Conservation (phyloP, 2,888 invertebrate species). For the Catocala fraxini region DNA sequence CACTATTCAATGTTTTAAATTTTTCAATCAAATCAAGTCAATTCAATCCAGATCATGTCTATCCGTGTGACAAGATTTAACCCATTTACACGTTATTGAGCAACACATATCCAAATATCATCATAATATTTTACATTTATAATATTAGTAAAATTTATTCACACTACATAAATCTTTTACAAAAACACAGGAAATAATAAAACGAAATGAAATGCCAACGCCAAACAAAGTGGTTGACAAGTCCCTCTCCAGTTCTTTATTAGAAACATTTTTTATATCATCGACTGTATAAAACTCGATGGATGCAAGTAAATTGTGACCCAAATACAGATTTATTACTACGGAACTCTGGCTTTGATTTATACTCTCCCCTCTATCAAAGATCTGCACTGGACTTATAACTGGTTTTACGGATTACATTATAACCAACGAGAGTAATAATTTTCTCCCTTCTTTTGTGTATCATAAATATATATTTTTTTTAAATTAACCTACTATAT, state of each 20-base stretch:
- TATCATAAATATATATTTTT: too few relatives aligned
- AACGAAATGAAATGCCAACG: slow-evolving; percentile 48
- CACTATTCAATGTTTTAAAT: too few relatives aligned
- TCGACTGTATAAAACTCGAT: slow-evolving; percentile 49
- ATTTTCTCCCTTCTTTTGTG: slow-evolving; percentile 3
- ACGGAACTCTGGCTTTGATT: slow-evolving; percentile 45
- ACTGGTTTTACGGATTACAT: slow-evolving; percentile 44
- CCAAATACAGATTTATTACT: slow-evolving; percentile 53
- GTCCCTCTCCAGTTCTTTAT: slow-evolving; percentile 40
- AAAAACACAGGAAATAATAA: slow-evolving; percentile 28
- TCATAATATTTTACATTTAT: too few relatives aligned
- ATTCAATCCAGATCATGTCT: too few relatives aligned
- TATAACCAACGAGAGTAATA: slow-evolving; percentile 36
- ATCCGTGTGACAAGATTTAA: too few relatives aligned
- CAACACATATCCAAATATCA: too few relatives aligned
- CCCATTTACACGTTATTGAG: too few relatives aligned
- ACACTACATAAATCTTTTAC: not conserved
- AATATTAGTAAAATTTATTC: too few relatives aligned
- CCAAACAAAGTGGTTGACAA: slow-evolving; percentile 32
- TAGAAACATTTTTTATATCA: slow-evolving; percentile 46
- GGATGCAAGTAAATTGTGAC: slow-evolving; percentile 50
- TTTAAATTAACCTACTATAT: too few relatives aligned
- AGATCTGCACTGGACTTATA: slow-evolving; percentile 42
- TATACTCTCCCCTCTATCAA: slow-evolving; percentile 34
- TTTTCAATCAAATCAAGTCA: too few relatives aligned